phyloP scores from a whole-genome alignment of 2,113 vertebrate genomes.

The Heterotis niloticus region DNA sequence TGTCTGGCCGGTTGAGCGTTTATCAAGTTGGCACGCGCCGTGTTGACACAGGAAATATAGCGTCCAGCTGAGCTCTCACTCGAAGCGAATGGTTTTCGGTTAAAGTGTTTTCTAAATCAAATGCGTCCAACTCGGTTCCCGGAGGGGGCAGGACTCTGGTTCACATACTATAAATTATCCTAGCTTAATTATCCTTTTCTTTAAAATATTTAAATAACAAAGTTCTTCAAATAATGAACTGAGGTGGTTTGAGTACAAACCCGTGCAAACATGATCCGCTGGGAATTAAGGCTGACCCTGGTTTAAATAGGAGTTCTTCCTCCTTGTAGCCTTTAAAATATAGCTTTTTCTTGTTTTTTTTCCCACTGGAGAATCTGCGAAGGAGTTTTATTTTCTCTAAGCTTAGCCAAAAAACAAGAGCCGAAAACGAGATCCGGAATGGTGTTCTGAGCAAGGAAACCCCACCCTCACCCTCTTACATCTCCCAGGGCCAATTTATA shows the following conservation, averaged over 20 bases:
- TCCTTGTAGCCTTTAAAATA: not conserved
- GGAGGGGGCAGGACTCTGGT: not conserved
- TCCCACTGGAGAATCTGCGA: not conserved
- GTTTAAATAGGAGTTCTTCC: not conserved
- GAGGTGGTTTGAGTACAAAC: slow-evolving; percentile 2
- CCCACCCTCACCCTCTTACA: not conserved
- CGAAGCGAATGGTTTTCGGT: not conserved
- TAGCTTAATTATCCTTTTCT: slow-evolving; percentile 7
- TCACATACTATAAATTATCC: slow-evolving; percentile 5
- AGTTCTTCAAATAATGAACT: slow-evolving; percentile 8
- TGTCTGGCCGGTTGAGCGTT: not conserved
- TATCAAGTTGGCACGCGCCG: not conserved
- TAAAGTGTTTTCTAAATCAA: not conserved
- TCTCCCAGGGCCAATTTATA: not conserved
- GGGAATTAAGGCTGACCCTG: not conserved
- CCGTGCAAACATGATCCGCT: not conserved
- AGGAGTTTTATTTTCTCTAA: not conserved
- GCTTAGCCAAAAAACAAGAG: not conserved
- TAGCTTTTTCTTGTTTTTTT: not conserved
- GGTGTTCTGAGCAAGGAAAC: not conserved
- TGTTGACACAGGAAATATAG: not conserved
- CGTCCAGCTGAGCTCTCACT: not conserved
- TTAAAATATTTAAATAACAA: not conserved
- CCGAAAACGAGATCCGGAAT: not conserved
- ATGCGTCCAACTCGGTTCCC: slow-evolving; percentile 2